These are phyloP conservation scores for Nesoenas mayeri DNA, from an alignment of 2,113 vertebrate species.

Conservation along the genomic window DNA sequence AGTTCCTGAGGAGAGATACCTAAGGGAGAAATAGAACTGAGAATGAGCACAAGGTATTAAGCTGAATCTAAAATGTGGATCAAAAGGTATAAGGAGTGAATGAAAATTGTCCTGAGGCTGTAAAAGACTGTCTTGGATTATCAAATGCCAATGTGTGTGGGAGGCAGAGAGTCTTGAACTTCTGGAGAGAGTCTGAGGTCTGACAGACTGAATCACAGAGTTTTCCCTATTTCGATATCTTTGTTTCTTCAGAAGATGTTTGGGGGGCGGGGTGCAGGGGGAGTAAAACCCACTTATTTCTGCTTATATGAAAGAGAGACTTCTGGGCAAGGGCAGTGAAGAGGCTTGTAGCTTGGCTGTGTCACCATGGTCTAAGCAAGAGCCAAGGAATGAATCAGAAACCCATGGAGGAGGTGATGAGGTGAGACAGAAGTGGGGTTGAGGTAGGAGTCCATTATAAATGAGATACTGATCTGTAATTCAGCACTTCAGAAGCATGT, in stretches of 20 bases:
- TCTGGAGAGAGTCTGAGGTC: not conserved
- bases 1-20: not conserved
- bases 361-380: not conserved
- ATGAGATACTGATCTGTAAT: conserved; percentile 22
- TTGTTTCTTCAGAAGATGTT: not conserved
- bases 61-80: not conserved
- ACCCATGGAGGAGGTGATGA: conserved; percentile 49
- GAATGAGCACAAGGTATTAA: not conserved
- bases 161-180: not conserved
- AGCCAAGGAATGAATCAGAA: conserved; percentile 63
- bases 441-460: not conserved
- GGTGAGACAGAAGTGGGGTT: conserved; percentile 19
- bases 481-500: conserved; percentile 29
- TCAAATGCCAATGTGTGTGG: not conserved
- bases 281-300: not conserved
- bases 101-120: not conserved
- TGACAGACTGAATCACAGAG: not conserved
- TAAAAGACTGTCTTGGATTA: not conserved
- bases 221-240: not conserved
- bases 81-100: not conserved
- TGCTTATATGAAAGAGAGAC: conserved; percentile 21
- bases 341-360: conserved; percentile 31
- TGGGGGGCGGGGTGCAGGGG: not conserved
- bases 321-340: conserved; percentile 24
- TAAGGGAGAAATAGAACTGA: not conserved